Conservation (phyloP, 1,140 invertebrate species). For the Penaeus japonicus region DNA sequence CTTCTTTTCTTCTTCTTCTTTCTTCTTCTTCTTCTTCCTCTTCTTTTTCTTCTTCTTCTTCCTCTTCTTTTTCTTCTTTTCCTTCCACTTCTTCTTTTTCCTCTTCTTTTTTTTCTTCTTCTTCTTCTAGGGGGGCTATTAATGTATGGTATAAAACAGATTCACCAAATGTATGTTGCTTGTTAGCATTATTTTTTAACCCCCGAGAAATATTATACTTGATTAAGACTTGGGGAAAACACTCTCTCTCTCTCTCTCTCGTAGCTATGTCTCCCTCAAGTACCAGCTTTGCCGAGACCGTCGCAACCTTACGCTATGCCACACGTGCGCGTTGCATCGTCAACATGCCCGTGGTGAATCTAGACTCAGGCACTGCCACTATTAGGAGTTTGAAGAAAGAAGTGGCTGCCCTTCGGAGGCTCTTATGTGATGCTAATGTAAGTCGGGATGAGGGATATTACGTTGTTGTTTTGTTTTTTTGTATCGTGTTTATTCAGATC, state of each 20-base stretch:
- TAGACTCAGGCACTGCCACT: conserved; percentile 71
- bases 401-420: conserved; percentile 68
- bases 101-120: too few relatives aligned
- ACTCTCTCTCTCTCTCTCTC: conserved; percentile 60
- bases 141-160: too few relatives aligned
- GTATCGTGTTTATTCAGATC: too few relatives aligned
- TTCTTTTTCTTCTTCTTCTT: too few relatives aligned
- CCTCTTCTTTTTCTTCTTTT: too few relatives aligned
- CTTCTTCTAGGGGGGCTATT: too few relatives aligned
- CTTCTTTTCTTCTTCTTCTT: too few relatives aligned
- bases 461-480: too few relatives aligned
- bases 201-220: not conserved
- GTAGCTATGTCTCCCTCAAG: conserved; percentile 76
- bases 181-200: not conserved
- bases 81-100: too few relatives aligned
- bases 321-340: conserved; percentile 75
- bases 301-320: conserved; percentile 76
- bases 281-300: conserved; percentile 75
- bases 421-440: conserved; percentile 60
- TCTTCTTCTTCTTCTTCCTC: too few relatives aligned
- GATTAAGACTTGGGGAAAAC: too few relatives aligned
- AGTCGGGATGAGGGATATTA: not conserved
- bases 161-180: not conserved
- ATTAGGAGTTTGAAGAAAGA: conserved; percentile 70
- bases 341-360: conserved; percentile 73